Conservation (phyloP, 1,140 invertebrate genomes). For the Spodoptera litura region DNA sequence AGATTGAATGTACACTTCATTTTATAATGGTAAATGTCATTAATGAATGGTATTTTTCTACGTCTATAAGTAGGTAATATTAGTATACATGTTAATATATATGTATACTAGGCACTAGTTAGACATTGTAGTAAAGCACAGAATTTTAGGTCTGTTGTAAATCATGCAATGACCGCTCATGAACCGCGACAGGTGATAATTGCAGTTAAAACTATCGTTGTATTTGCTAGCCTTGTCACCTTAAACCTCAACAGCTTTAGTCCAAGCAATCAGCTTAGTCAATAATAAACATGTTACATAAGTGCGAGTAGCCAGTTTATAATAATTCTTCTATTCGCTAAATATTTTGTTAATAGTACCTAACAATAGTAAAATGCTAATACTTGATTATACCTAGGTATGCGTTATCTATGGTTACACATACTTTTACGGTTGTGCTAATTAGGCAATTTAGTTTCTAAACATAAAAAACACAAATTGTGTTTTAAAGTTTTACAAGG, state of each 20-base stretch:
- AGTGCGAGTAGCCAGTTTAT: not conserved
- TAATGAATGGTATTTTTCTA: too few relatives aligned
- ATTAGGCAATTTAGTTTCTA: constrained; percentile 48
- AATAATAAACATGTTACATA: constrained; percentile 39
- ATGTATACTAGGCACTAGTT: too few relatives aligned
- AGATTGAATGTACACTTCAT: too few relatives aligned
- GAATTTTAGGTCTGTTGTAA: constrained; percentile 13
- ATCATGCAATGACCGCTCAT: constrained; percentile 23
- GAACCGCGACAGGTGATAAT: constrained; percentile 21
- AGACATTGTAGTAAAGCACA: not conserved
- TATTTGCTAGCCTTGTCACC: constrained; percentile 16
- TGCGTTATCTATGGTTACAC: constrained; percentile 41
- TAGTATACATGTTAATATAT: too few relatives aligned
- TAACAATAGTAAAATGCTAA: constrained; percentile 46
- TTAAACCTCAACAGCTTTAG: constrained; percentile 24
- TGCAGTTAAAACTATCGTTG: constrained; percentile 15
- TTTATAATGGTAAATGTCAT: too few relatives aligned
- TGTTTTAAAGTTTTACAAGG: constrained; percentile 3
- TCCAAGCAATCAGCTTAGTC: constrained; percentile 22
- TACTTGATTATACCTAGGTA: constrained; percentile 22
- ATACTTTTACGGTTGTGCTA: constrained; percentile 50
- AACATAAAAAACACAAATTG: not conserved
- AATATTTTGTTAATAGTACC: constrained; percentile 40
- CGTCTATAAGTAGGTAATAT: too few relatives aligned
- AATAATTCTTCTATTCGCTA: constrained; percentile 1